These are phyloP conservation scores for Reinhardtius hippoglossoides DNA, from an alignment of 2,113 vertebrate species.

Conservation along the genomic window DNA sequence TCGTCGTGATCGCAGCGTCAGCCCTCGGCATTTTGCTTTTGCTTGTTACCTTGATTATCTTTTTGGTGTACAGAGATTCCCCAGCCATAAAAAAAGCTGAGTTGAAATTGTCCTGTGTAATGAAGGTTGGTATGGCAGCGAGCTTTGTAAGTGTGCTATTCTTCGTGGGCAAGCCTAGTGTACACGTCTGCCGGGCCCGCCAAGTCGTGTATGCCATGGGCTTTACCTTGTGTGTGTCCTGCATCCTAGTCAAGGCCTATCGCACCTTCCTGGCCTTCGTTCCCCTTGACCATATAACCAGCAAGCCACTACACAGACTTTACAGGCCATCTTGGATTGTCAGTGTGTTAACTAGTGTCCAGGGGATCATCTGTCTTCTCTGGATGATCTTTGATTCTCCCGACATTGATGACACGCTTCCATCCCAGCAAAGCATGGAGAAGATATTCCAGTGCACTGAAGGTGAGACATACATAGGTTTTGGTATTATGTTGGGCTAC, in stretches of 20 bases:
- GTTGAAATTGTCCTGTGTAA: slow-evolving; percentile 63
- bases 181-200: slow-evolving; percentile 68
- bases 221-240: slow-evolving; percentile 80
- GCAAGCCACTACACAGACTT: background rate
- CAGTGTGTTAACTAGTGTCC: background rate
- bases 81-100: slow-evolving; percentile 66
- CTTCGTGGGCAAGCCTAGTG: slow-evolving; percentile 72
- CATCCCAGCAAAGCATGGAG: background rate
- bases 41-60: slow-evolving; percentile 52
- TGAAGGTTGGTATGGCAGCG: slow-evolving; percentile 70
- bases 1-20: slow-evolving; percentile 57
- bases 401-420: background rate
- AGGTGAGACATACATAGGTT: background rate
- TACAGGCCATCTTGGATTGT: background rate
- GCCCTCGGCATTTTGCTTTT: slow-evolving; percentile 64
- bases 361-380: background rate
- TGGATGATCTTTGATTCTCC: background rate
- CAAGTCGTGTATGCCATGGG: slow-evolving; percentile 76
- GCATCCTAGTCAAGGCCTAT: slow-evolving; percentile 74
- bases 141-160: slow-evolving; percentile 68
- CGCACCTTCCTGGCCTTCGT: slow-evolving; percentile 67
- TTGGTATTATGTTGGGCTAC: background rate
- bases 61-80: slow-evolving; percentile 52
- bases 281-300: too few species aligned
- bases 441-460: background rate